Evolutionary conservation across 2,888 invertebrate species (phyloP).

Genomic region (Biston stratarius): DNA sequence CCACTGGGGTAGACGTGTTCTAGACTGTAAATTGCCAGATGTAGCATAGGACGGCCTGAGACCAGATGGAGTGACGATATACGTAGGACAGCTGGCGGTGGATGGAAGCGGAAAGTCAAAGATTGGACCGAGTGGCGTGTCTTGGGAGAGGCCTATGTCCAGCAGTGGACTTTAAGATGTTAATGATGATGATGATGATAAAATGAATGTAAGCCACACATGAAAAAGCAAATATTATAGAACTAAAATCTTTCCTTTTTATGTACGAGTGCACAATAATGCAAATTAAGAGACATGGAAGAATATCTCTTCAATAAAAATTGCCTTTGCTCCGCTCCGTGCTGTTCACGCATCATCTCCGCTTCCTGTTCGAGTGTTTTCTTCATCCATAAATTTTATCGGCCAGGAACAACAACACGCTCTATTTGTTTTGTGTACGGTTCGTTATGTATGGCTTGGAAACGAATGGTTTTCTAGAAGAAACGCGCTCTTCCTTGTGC

Average conservation of each 20-base stretch:
- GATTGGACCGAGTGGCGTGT: no score
- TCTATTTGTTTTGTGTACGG: constrained; percentile 25
- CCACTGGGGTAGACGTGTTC: no score
- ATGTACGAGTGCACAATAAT: no score
- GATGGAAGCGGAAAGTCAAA: no score
- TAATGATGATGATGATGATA: neutral
- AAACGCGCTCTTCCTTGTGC: constrained; percentile 22
- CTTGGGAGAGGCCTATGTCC: no score
- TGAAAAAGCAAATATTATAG: no score
- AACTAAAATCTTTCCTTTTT: no score
- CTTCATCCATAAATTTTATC: constrained; percentile 25
- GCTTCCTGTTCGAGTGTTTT: constrained; percentile 26
- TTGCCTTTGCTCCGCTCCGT: neutral
- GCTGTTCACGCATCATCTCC: constrained; percentile 22
- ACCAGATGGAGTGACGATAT: no score
- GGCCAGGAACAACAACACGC: constrained; percentile 30
- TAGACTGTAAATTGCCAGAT: no score
- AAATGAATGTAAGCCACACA: neutral
- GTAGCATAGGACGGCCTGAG: no score
- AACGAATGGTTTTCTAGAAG: constrained; percentile 18
- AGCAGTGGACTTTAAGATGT: neutral
- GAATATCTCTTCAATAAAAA: neutral
- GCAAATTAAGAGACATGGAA: neutral
- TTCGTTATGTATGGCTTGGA: constrained; percentile 26
- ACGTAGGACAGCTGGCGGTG: no score